Evolutionary conservation across 2,797 vertebrate species (phyloP), one percentile per base, ranked within the genome.

Genomic region (Apodemus agrarius): DNA sequence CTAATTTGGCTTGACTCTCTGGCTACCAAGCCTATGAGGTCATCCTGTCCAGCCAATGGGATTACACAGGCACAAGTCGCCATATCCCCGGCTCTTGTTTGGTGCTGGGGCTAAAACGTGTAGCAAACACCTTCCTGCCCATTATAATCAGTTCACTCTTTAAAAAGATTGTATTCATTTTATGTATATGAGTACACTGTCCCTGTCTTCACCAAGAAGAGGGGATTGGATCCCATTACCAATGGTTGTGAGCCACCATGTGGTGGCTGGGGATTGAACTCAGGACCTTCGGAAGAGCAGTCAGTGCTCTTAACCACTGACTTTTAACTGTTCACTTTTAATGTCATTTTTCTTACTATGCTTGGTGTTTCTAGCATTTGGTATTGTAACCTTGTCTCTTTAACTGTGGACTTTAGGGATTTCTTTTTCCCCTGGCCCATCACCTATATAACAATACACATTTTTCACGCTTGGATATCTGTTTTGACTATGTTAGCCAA

Each of bases 301-400:
- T 67, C 65, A 34, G 14, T 67, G 65, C 65, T 67, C 14, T 67
- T 34, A 67, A 34, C 11, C 0, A 2, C 65, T 67, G 31, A 17
- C 43, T 43, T 43, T 43, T 43, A 43, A 43, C 49, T 29, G 10
- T 79, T 79, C 34, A 69, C 6, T 61, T 54, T 78, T 34, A 37
- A 85, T 46, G 57, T 43, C 43, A 13, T 63, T 92, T 96, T 96
- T 69, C 57, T 93, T 80, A 59, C 52, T 84, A 19, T 87, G 29
- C 7, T 14, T 12, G 76, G 6, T 67, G 59, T n/a, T 24, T 86
- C 19, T 65, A 69, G n/a, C 80, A 78, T 90, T n/a, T 82, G 11
- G 21, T 84, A 26, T 40, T 82, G 3, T 54, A 82, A 57, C 13
- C 21, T 93, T 94, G 81, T 80, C 31, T 49, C 29, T 43, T 57